Conservation (phyloP, 2,113 vertebrate genomes). For the human region DNA sequence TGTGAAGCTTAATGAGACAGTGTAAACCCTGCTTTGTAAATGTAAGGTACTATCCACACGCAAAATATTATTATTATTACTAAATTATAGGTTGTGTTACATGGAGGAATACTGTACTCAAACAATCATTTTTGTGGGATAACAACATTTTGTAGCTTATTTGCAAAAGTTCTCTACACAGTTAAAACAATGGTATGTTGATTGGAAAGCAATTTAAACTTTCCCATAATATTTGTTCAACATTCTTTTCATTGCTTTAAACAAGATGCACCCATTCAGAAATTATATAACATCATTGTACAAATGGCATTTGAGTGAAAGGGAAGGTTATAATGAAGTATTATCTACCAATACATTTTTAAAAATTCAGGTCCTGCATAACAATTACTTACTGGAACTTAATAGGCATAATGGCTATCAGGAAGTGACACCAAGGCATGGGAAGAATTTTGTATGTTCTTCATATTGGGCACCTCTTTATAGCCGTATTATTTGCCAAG, state of each 20-base stretch:
- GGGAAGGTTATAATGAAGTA: neutral
- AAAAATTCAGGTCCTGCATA: neutral
- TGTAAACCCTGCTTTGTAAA: slow-evolving; percentile 53
- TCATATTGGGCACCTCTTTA: neutral
- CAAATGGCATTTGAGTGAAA: slow-evolving; percentile 1
- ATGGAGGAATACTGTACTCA: slow-evolving; percentile 16
- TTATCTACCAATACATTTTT: neutral
- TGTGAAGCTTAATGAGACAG: slow-evolving; percentile 27
- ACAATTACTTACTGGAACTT: neutral
- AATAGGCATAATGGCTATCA: neutral
- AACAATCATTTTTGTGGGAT: slow-evolving; percentile 61
- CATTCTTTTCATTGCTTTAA: slow-evolving; percentile 15
- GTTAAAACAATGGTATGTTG: slow-evolving; percentile 43
- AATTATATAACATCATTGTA: neutral
- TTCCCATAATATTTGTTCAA: neutral
- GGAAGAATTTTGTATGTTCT: neutral
- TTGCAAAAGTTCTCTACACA: neutral
- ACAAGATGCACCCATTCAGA: neutral
- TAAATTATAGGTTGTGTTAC: slow-evolving; percentile 60
- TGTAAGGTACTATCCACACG: slow-evolving; percentile 27
- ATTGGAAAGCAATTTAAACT: slow-evolving; percentile 2
- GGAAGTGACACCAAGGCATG: neutral
- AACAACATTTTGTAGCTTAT: slow-evolving; percentile 59
- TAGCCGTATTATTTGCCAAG: neutral
- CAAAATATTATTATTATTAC: slow-evolving; percentile 62